Conservation (phyloP, 2,888 invertebrate genomes). For the Polydesmus complanatus region DNA sequence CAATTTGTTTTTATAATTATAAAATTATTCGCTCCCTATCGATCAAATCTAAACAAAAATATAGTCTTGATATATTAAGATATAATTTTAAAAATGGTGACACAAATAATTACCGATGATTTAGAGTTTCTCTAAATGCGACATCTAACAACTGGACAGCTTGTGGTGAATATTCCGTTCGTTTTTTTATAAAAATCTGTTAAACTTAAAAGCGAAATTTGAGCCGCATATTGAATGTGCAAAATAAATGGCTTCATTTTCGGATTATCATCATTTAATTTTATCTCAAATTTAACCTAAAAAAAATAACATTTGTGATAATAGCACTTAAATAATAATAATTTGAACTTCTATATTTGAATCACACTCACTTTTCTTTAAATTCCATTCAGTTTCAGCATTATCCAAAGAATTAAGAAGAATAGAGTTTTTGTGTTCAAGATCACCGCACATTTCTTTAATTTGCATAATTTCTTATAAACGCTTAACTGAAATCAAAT, state of each 20-base stretch:
- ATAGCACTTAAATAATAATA: not conserved
- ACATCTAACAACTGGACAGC: conserved; percentile 15
- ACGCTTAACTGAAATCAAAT: no score
- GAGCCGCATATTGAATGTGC: not conserved
- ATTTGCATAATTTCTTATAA: no score
- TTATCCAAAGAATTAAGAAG: no score
- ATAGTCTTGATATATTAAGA: not conserved
- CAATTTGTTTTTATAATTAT: no score
- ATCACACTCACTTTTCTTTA: no score
- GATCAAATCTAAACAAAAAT: no score
- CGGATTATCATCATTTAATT: not conserved
- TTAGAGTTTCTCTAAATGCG: conserved; percentile 14
- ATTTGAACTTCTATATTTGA: no score
- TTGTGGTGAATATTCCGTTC: conserved; percentile 4
- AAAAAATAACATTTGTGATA: not conserved
- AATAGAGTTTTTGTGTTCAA: no score
- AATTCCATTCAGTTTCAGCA: no score
- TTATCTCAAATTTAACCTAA: not conserved
- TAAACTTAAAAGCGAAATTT: not conserved
- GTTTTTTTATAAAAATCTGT: conserved; percentile 12
- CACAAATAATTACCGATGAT: conserved; percentile 5
- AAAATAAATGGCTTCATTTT: conserved; percentile 1
- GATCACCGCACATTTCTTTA: no score
- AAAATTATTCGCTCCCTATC: no score
- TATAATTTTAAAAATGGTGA: not conserved